Percentiles rank a stretch among this genome's conserved stretches.
Evolutionary conservation across 2,797 vertebrate species (phyloP).

Genomic region (Ceyx erithaca): DNA sequence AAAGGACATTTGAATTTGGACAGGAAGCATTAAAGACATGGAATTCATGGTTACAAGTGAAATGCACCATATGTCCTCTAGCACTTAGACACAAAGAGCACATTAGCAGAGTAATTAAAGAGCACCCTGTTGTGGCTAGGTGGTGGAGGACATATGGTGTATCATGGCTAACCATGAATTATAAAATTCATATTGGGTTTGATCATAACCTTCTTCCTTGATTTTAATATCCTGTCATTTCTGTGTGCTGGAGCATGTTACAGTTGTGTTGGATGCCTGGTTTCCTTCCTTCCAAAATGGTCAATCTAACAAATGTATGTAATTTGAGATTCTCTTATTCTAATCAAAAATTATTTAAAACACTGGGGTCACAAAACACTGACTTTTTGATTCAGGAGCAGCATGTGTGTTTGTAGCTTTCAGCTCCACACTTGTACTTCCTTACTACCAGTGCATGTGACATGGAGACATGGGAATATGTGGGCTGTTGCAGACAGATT

Average conservation of each 20-base stretch:
- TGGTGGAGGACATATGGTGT: constrained; percentile 57
- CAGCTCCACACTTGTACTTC: not conserved
- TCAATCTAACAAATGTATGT: not conserved
- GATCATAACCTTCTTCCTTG: not conserved
- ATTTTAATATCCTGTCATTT: not conserved
- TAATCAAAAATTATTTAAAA: not conserved
- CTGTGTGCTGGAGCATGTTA: not conserved
- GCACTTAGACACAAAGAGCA: constrained; percentile 52
- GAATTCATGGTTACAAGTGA: constrained; percentile 48
- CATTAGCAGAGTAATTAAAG: constrained; percentile 67
- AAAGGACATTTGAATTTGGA: constrained; percentile 31
- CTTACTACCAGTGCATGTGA: not conserved
- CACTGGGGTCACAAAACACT: not conserved
- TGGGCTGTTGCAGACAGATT: not conserved
- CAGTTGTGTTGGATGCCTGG: not conserved
- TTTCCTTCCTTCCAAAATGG: not conserved
- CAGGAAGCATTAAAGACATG: constrained; percentile 24
- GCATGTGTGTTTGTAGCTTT: not conserved
- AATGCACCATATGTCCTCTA: constrained; percentile 59
- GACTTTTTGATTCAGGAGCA: not conserved
- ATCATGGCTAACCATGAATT: constrained; percentile 51
- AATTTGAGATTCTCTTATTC: not conserved
- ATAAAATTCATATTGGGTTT: constrained; percentile 10
- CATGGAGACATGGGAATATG: not conserved
- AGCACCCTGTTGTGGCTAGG: constrained; percentile 63